These are phyloP conservation scores for Pseudomugil tenellus DNA, from an alignment of 2,797 vertebrate species.

Conservation along the genomic window DNA sequence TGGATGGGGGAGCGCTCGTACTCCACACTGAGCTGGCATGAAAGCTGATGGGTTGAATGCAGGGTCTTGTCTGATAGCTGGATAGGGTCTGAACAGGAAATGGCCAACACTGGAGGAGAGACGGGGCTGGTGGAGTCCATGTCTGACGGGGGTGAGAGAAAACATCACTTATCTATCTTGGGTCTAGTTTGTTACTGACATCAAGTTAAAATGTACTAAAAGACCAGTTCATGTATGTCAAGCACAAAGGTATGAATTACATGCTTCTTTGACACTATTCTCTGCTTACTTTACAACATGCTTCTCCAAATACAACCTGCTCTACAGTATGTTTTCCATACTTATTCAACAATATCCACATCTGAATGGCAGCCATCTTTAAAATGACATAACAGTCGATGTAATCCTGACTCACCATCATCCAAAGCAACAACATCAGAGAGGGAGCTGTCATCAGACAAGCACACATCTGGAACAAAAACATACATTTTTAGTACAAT, in stretches of 20 bases:
- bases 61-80: slow-evolving; percentile 58
- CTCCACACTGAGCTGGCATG: slow-evolving; percentile 63
- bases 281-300: neutral
- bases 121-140: slow-evolving; percentile 67
- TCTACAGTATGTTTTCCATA: neutral
- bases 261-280: neutral
- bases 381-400: neutral
- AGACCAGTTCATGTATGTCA: neutral
- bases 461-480: slow-evolving; percentile 72
- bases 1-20: slow-evolving; percentile 86
- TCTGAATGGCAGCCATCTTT: neutral
- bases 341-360: neutral
- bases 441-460: slow-evolving; percentile 88
- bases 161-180: neutral
- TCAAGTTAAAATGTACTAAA: neutral
- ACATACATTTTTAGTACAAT: slow-evolving; percentile 1
- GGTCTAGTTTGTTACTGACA: neutral
- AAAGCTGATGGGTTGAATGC: slow-evolving; percentile 53
- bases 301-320: neutral
- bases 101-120: slow-evolving; percentile 55
- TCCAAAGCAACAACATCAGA: slow-evolving; percentile 87
- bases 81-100: slow-evolving; percentile 60
- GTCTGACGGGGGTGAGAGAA: slow-evolving; percentile 57
- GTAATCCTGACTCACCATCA: slow-evolving; percentile 81
- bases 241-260: too few species aligned